Base-by-base conservation (phyloP, 2,113 vertebrate genomes). In the Echinops telfairi region DNA sequence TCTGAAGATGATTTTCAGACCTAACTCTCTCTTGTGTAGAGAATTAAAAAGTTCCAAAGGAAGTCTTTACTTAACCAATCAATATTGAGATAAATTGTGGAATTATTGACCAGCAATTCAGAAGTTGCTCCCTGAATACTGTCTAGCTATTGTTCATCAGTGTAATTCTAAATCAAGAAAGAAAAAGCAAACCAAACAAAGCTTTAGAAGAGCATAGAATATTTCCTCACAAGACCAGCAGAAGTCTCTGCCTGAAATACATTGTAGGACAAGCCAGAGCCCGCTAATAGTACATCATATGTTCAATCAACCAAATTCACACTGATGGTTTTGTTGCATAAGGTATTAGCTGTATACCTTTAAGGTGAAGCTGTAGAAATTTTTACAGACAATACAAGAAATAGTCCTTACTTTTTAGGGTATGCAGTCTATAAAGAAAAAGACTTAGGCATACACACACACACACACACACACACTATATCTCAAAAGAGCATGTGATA, bases 191-290 rank as follows among this genome's bases (percentile, higher is more conserved):
- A 53, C 68, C n/a, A 7, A 58, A 78, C 77, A 79, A 60, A 38
- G 20, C 6, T 86, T 86, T 60, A 71, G 43, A 20, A 22, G 20
- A 81, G 80, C 68, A 27, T 36, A 79, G 76, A 88, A 6, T 80
- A 88, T 78, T 94, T 93, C 36, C 73, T 38, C 23, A 80, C 16
- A 92, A 83, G 60, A 47, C 90, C 12, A 86, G 25, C 3, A n/a
- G 85, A 80, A 88, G 62, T 95, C 10, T 86, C 5, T 36, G 12
- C 47, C 47, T 53, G 47, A 36, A 73, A 86, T 76, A 31, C 43
- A 80, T 77, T 83, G 27, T 81, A 29, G 91, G 73, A 60, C 33
- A 87, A 79, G 17, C 0, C 88, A 12, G 64, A 40, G 3, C 19
- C 23, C 38, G 83, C n/a, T 10, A 70, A 36, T 88, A 93, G 33